Evolutionary conservation across 1,140 invertebrate genomes (phyloP).

Genomic region (Hyles vespertilio): DNA sequence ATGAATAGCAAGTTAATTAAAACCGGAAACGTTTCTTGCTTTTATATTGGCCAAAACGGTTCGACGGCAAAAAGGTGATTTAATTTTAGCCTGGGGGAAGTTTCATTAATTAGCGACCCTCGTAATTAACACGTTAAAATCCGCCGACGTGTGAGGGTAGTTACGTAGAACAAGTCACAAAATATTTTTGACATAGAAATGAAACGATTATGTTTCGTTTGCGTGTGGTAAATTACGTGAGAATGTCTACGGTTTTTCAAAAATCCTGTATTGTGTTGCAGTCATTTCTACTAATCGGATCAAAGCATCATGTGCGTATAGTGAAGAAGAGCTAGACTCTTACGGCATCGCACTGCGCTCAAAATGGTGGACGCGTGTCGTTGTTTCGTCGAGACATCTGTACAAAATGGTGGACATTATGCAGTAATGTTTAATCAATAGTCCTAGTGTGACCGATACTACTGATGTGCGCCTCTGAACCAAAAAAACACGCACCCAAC

Average conservation of each 20-base stretch:
- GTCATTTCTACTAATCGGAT: too few species aligned
- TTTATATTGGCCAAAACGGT: too few species aligned
- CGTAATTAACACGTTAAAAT: constrained; percentile 6
- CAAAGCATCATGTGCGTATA: neutral
- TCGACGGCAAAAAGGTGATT: neutral
- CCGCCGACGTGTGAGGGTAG: neutral
- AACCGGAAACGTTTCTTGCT: too few species aligned
- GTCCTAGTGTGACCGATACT: constrained; percentile 24
- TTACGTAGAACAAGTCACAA: constrained; percentile 11
- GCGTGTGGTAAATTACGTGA: constrained; percentile 26
- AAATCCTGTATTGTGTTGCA: too few species aligned
- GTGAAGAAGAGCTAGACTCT: neutral
- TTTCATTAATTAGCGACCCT: constrained; percentile 1
- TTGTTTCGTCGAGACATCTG: constrained; percentile 28
- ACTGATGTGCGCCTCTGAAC: constrained; percentile 7
- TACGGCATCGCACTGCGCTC: constrained; percentile 19
- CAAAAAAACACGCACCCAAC: constrained; percentile 7
- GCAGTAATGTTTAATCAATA: constrained; percentile 64
- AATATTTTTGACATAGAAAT: constrained; percentile 13
- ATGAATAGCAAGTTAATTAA: too few species aligned
- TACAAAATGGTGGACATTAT: constrained; percentile 68
- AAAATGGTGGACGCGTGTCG: constrained; percentile 57
- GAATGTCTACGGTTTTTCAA: constrained; percentile 9
- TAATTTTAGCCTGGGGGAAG: constrained; percentile 1
- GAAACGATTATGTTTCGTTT: constrained; percentile 17